A percentile compares a stretch with the other conserved stretches of the same genome.
Evolutionary conservation across 2,113 vertebrate species (phyloP).

Genomic region (Bos javanicus): DNA sequence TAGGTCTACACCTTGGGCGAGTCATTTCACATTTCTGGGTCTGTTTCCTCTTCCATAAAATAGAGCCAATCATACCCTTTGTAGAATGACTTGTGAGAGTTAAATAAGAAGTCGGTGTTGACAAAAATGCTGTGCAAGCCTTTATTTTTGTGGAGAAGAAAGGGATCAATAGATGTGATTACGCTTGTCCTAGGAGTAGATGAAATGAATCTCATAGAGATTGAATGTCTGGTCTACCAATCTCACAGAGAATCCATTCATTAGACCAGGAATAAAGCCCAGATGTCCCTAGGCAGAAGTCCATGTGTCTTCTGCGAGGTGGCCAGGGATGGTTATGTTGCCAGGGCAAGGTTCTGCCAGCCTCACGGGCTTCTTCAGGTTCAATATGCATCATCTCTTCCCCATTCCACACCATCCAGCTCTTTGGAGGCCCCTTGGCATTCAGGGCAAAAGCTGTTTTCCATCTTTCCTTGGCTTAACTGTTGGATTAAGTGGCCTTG

Average conservation of each 20-base stretch:
- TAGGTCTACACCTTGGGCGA: background rate
- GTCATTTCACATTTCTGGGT: background rate
- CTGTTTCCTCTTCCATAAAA: constrained; percentile 27
- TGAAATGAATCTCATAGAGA: constrained; percentile 45
- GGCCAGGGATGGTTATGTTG: constrained; percentile 54
- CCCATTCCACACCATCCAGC: background rate
- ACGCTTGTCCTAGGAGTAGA: background rate
- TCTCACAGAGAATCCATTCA: constrained; percentile 31
- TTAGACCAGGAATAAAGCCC: constrained; percentile 61
- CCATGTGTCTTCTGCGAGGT: constrained; percentile 23
- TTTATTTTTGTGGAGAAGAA: constrained; percentile 3
- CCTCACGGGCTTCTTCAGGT: background rate
- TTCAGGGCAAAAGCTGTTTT: constrained; percentile 40
- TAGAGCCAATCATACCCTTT: background rate
- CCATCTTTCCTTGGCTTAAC: constrained; percentile 32
- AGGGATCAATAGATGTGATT: background rate
- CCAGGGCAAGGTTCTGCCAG: background rate
- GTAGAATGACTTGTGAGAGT: background rate
- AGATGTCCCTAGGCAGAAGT: constrained; percentile 56
- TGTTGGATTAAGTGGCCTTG: constrained; percentile 46
- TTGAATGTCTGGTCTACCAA: background rate
- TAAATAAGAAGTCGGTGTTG: background rate
- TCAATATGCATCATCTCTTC: background rate
- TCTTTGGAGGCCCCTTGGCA: constrained; percentile 35
- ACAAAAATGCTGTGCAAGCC: background rate